Evolutionary conservation across 2,888 invertebrate species (phyloP).

Genomic region (Synanthedon formicaeformis): DNA sequence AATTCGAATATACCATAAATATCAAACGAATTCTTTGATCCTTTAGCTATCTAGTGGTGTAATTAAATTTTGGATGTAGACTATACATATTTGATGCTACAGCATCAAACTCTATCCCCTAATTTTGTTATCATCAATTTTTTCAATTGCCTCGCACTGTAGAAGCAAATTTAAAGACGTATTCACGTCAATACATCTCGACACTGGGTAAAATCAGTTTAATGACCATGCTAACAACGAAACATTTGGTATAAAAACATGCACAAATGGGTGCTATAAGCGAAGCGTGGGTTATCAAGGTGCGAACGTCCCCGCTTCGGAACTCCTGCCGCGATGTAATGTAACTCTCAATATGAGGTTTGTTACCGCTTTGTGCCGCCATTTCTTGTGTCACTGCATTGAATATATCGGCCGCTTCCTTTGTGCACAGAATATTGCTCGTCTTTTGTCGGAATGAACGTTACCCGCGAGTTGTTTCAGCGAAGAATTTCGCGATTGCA

Average conservation of each 20-base stretch:
- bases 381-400: slow-evolving; percentile 70
- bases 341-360: slow-evolving; percentile 63
- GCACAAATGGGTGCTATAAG: not conserved
- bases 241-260: not conserved
- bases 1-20: too few species aligned
- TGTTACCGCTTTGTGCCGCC: slow-evolving; percentile 64
- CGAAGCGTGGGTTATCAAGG: not conserved
- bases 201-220: too few species aligned
- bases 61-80: too few species aligned
- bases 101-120: too few species aligned
- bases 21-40: too few species aligned
- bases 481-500: slow-evolving; percentile 66
- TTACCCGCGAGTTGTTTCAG: slow-evolving; percentile 67
- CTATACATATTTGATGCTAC: too few species aligned
- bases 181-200: too few species aligned
- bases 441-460: slow-evolving; percentile 68
- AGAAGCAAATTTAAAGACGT: too few species aligned
- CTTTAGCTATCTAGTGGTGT: too few species aligned
- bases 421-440: slow-evolving; percentile 69
- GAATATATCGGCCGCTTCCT: slow-evolving; percentile 69
- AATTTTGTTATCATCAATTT: too few species aligned
- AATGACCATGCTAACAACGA: not conserved
- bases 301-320: not conserved
- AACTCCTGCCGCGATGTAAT: not conserved
- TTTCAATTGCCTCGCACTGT: too few species aligned